Evolutionary conservation across 2,113 vertebrate species (phyloP).

Genomic region (Vombatus ursinus): DNA sequence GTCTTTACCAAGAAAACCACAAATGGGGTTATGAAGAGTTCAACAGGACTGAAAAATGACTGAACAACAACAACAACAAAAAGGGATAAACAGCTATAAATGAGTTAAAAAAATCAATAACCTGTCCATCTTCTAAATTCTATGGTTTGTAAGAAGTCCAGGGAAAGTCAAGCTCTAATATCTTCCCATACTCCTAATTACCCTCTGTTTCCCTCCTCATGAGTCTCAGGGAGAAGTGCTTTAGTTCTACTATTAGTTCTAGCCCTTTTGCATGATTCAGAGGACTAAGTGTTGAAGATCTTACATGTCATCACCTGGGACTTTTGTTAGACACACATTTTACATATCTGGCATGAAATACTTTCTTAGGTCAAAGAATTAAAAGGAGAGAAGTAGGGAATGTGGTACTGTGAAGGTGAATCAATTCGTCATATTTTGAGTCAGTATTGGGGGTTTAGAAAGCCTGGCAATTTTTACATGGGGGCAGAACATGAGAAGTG

Average conservation of each 20-base stretch:
- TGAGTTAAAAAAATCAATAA: neutral
- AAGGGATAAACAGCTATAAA: neutral
- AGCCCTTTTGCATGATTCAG: neutral
- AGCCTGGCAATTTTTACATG: neutral
- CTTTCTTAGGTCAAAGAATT: neutral
- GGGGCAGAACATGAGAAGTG: neutral
- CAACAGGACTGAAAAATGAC: neutral
- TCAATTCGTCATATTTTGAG: neutral
- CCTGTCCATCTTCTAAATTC: neutral
- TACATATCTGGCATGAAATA: neutral
- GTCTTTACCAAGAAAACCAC: neutral
- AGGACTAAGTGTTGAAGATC: neutral
- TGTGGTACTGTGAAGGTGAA: neutral
- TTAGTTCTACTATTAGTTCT: neutral
- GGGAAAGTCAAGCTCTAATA: neutral
- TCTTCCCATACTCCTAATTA: neutral
- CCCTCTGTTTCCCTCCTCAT: neutral
- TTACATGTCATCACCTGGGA: neutral
- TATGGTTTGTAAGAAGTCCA: neutral
- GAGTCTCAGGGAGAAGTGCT: neutral
- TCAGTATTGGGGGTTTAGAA: neutral
- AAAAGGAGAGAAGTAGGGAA: neutral
- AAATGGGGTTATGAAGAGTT: neutral
- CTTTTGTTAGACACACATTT: neutral
- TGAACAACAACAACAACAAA: neutral